Evolutionary conservation across 2,888 invertebrate genomes (phyloP).

Genomic region (Hydrotaea cyrtoneurina): DNA sequence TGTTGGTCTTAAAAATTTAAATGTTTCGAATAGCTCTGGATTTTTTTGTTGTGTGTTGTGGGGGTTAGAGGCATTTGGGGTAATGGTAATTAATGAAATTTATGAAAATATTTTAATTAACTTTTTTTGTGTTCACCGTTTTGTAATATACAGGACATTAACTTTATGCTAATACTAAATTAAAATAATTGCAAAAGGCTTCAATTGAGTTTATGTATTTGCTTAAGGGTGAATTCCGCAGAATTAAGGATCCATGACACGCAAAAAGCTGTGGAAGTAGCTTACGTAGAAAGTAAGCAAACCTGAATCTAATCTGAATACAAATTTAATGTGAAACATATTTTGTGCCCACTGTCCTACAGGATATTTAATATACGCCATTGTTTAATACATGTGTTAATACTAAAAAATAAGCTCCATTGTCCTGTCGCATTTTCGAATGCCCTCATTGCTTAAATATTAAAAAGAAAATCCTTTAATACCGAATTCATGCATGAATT

Average conservation of each 20-base stretch:
- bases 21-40: neutral
- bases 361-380: neutral
- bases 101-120: conserved; percentile 68
- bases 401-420: too few relatives aligned
- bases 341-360: too few relatives aligned
- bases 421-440: too few relatives aligned
- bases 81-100: conserved; percentile 63
- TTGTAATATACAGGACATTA: conserved; percentile 28
- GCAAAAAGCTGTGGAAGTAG: too few relatives aligned
- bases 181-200: conserved; percentile 34
- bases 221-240: conserved; percentile 2
- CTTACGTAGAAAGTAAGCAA: too few relatives aligned
- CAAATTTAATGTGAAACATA: too few relatives aligned
- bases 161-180: conserved; percentile 28
- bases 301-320: too few relatives aligned
- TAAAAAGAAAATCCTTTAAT: neutral
- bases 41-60: neutral
- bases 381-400: neutral
- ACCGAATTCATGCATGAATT: conserved; percentile 1
- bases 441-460: too few relatives aligned
- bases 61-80: neutral
- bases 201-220: conserved; percentile 37
- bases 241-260: conserved; percentile 26
- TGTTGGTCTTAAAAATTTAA: conserved; percentile 1
- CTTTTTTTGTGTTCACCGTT: conserved; percentile 26